Percentiles rank a stretch among this genome's conserved stretches.
Evolutionary conservation across 2,113 vertebrate genomes (phyloP).

Genomic region (Archocentrus centrarchus): DNA sequence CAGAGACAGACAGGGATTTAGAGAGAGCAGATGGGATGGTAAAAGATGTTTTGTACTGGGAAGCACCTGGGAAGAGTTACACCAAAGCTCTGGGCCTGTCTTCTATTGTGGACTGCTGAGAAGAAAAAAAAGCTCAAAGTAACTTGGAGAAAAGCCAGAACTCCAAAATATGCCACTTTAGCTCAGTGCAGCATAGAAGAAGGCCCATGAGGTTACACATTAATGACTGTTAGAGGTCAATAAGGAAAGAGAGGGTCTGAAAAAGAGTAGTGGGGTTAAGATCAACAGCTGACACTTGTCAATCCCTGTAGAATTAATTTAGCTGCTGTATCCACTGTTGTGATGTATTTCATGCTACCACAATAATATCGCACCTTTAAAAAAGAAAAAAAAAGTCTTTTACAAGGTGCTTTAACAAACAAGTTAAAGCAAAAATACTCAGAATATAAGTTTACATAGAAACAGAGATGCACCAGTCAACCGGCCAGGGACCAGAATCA

Average conservation of each 20-base stretch:
- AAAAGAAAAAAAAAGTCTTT: not conserved
- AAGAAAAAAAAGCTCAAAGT: constrained; percentile 60
- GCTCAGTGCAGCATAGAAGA: constrained; percentile 17
- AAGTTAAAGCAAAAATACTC: not conserved
- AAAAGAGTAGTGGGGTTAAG: constrained; percentile 43
- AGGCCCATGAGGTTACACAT: constrained; percentile 25
- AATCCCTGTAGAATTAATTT: not conserved
- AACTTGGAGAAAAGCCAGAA: constrained; percentile 60
- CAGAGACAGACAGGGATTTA: constrained; percentile 52
- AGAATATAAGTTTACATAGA: not conserved
- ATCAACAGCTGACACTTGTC: constrained; percentile 44
- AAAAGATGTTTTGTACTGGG: constrained; percentile 64
- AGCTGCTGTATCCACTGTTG: not conserved
- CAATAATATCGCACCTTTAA: not conserved
- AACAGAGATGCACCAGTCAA: not conserved
- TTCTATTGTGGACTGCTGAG: constrained; percentile 47
- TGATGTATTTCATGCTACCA: not conserved
- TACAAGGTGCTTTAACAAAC: not conserved
- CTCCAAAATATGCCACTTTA: constrained; percentile 39
- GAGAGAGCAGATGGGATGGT: constrained; percentile 58
- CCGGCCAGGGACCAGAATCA: not conserved
- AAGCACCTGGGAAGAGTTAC: constrained; percentile 73
- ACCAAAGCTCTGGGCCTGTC: constrained; percentile 36
- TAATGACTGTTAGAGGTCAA: constrained; percentile 61
- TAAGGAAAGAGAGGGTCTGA: constrained; percentile 18